Evolutionary conservation across 2,113 vertebrate genomes (phyloP), one percentile per base, ranked within the genome.

Genomic region (Podarcis raffonei): DNA sequence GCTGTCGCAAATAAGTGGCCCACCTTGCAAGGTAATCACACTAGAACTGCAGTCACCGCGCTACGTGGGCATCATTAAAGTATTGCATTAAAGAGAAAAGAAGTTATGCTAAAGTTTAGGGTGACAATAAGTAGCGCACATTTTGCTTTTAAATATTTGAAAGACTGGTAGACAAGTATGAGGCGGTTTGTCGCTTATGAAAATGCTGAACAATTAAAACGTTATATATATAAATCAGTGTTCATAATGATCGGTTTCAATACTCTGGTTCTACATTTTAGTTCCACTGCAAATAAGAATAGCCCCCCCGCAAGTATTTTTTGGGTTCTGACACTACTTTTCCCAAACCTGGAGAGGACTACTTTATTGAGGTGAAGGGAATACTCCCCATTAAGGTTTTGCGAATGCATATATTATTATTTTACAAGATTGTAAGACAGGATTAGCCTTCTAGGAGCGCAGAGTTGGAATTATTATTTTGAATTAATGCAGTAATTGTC

Each of bases 1-100:
- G 3, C 53, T 89, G 87, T 25, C 5, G 84, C 16, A 62, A 76
- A 81, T 86, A 93, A 83, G 22, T 93, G 91, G 91, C 92, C 84
- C 94, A 76, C 35, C 92, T 91, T 92, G 39, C 65, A 76, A 69
- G 85, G 48, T 80, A n/a, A 77, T 88, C 62, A 30, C 18, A 27
- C 72, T 32, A 48, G 23, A 87, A 87, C 53, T 30, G 5, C 35
- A 78, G 18, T 22, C 8, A 18, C 30, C 32, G 2, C 12, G 5
- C 1, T 74, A 20, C 42, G n/a, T 92, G 35, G 57, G 57, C 83
- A 75, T 11, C 13, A 81, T 23, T 11, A 90, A 37, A 65, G 42
- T 15, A 32, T 37, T 5, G 23, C 7, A 2, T 32, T 53, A 30
- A 53, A 69, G 2, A 57, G 62, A 20, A 68, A n/a, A 25, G 18